Evolutionary conservation across 1,140 invertebrate genomes (phyloP).

Genomic region (Pteromalus puparum): DNA sequence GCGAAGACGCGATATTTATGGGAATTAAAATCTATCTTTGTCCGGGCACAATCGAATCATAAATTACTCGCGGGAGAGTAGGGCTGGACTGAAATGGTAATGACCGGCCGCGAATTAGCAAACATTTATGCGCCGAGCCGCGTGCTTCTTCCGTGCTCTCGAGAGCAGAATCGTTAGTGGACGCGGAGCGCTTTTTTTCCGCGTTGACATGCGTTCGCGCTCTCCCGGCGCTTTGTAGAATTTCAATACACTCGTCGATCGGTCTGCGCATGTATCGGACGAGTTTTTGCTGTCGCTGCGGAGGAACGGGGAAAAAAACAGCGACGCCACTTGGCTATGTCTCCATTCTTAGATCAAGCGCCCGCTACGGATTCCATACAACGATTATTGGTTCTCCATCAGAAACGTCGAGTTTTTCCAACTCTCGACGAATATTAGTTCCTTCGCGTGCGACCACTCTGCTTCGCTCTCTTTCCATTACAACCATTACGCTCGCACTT

Average conservation of each 20-base stretch:
- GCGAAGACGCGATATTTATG: constrained; percentile 35
- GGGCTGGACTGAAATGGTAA: constrained; percentile 34
- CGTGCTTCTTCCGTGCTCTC: constrained; percentile 28
- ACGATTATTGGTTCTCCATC: background rate
- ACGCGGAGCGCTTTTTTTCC: constrained; percentile 15
- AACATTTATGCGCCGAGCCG: constrained; percentile 44
- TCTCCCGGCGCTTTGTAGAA: background rate
- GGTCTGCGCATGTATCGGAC: too few species aligned
- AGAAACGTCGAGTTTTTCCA: background rate
- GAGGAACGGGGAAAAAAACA: too few species aligned
- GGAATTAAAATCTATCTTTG: constrained; percentile 46
- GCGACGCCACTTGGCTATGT: too few species aligned
- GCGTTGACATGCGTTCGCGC: background rate
- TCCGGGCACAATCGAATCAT: constrained; percentile 39
- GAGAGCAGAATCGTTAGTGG: constrained; percentile 39
- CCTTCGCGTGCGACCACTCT: background rate
- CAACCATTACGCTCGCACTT: background rate
- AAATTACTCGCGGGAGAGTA: constrained; percentile 3
- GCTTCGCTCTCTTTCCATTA: background rate
- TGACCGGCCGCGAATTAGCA: constrained; percentile 40
- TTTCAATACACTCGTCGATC: background rate
- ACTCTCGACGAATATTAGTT: background rate
- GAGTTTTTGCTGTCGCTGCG: too few species aligned
- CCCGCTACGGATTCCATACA: too few species aligned
- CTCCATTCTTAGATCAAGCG: too few species aligned